These are phyloP conservation scores for Venturia canescens DNA, from an alignment of 1,140 invertebrate genomes.

Conservation along the genomic window DNA sequence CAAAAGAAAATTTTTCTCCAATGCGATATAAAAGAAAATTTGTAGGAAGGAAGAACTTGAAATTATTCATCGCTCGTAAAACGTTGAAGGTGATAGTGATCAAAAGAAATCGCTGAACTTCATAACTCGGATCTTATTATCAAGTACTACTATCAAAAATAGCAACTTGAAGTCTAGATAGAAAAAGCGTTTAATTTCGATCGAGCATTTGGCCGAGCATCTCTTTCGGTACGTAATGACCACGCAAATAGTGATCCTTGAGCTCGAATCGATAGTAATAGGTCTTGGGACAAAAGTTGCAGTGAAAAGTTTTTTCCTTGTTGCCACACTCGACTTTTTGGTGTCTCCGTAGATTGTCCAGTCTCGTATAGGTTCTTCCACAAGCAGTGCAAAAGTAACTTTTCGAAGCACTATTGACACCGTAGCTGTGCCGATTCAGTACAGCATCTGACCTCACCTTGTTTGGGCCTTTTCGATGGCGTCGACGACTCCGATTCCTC, in stretches of 20 bases:
- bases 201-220: conserved; percentile 12
- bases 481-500: conserved; percentile 21
- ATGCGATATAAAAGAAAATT: no score
- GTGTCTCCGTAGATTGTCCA: conserved; percentile 59
- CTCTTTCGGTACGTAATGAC: conserved; percentile 4
- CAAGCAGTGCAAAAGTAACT: conserved; percentile 57
- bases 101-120: no score
- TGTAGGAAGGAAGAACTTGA: no score
- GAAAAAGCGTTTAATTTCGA: background rate
- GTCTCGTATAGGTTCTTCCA: conserved; percentile 60
- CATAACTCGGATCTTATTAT: no score
- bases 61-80: no score
- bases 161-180: background rate
- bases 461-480: background rate
- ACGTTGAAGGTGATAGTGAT: no score
- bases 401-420: background rate
- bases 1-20: no score
- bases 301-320: conserved; percentile 72
- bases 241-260: conserved; percentile 61
- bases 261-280: conserved; percentile 65
- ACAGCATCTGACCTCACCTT: background rate
- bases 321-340: conserved; percentile 68
- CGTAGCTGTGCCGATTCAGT: background rate
- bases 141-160: no score
- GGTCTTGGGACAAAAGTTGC: conserved; percentile 67